Base-by-base conservation (phyloP, 2,113 vertebrate genomes). In the Oreamnos americanus region DNA sequence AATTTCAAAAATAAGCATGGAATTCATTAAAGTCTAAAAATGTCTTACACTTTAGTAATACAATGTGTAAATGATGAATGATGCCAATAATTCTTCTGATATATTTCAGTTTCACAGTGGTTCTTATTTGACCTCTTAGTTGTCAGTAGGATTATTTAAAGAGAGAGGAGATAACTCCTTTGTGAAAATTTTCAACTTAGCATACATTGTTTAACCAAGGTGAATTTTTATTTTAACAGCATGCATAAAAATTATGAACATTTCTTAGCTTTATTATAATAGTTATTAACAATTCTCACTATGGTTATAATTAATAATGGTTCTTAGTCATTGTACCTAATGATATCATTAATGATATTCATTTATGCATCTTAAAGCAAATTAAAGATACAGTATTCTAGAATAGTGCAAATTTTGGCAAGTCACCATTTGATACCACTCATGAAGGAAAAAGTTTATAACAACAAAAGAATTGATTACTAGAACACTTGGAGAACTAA, bases 1-100 rank as follows among this genome's bases (percentile, higher is more conserved):
- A 79, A 74, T 94, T 92, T 91, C 64, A 96, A 87, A 96, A 39
- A 76, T 26, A 88, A 88, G 23, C 67, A 33, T 58, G 39, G n/a
- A 21, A 79, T 88, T 94, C n/a, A 96, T 96, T 94, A 79, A 92
- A 79, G 43, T 94, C 78, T 53, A 43, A 57, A 47, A 83, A 82
- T 79, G 49, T 36, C 78, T 91, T 94, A 33, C 30, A 85, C 10
- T 92, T 85, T 89, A 53, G 39, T 74, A 47, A 64, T 81, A 88
- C 39, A n/a, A 12, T 67, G 49, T 83, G 33, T 76, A 97, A 91
- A 84, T 87, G 64, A 78, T 76, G 11, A 94, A 28, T 87, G 71
- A 60, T 57, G 19, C 47, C 57, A 60, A 28, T 60, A 60, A 13
- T 60, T 60, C 58, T 60, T 58, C 28, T 60, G 26, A 28, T 60